Percentiles rank a stretch among this genome's conserved stretches.
These are phyloP conservation scores for Dipodomys stephensi DNA, from an alignment of 2,113 vertebrate genomes.

Conservation along the genomic window DNA sequence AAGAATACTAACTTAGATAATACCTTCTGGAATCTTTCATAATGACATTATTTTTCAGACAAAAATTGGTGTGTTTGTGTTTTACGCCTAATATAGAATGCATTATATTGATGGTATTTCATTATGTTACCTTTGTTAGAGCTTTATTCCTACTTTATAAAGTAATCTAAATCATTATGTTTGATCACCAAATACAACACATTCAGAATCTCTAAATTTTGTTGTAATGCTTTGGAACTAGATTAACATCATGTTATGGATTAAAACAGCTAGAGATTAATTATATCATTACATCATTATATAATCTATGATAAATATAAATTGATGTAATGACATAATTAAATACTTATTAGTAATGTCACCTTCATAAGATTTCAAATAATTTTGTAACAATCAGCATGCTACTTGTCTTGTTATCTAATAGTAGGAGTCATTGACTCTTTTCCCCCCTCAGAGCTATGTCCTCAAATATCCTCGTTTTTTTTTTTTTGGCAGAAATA, in stretches of 20 bases:
- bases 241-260: neutral
- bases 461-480: neutral
- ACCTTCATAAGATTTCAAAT: neutral
- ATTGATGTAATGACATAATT: neutral
- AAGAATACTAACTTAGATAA: neutral
- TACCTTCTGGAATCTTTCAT: neutral
- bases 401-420: neutral
- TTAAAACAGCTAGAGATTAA: neutral
- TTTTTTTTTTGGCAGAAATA: neutral
- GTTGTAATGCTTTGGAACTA: neutral
- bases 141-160: neutral
- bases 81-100: conserved; percentile 28
- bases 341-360: neutral
- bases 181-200: neutral
- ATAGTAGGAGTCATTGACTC: neutral
- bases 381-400: neutral
- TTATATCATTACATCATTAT: neutral
- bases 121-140: conserved; percentile 38
- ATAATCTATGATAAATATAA: no score
- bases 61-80: neutral
- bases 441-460: neutral
- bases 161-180: conserved; percentile 9
- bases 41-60: conserved; percentile 25
- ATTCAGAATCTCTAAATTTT: neutral
- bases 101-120: neutral